These are phyloP conservation scores for Megaptera novaeangliae DNA, from an alignment of 2,113 vertebrate species.

Conservation along the genomic window DNA sequence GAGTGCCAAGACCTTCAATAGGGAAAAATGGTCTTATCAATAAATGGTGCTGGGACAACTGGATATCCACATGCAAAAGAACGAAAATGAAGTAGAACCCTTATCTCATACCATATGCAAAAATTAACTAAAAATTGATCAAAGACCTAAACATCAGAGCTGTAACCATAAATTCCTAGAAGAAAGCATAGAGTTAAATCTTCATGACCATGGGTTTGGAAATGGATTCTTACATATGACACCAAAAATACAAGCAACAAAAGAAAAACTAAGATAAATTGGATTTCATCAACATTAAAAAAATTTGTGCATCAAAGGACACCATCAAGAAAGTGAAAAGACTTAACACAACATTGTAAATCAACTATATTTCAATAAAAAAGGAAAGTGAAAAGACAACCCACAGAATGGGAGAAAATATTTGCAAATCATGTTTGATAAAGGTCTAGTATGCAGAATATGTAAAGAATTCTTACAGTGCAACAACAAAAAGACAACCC, in stretches of 20 bases:
- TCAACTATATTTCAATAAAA: too few relatives aligned
- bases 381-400: background rate
- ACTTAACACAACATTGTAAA: too few relatives aligned
- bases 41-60: background rate
- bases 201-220: background rate
- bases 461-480: background rate
- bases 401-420: background rate
- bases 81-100: background rate
- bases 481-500: too few relatives aligned
- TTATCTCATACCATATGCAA: background rate
- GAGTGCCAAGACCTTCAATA: background rate
- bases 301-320: background rate
- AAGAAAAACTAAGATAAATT: background rate
- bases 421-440: background rate
- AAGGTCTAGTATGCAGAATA: background rate
- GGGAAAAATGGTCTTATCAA: background rate
- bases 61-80: background rate
- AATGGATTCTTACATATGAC: background rate
- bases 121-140: background rate
- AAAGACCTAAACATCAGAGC: background rate
- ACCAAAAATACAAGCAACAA: background rate
- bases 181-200: background rate
- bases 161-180: background rate
- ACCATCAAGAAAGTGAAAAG: background rate
- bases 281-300: background rate